phyloP scores from a whole-genome alignment of 1,140 invertebrate genomes.

The Cydia splendana region DNA sequence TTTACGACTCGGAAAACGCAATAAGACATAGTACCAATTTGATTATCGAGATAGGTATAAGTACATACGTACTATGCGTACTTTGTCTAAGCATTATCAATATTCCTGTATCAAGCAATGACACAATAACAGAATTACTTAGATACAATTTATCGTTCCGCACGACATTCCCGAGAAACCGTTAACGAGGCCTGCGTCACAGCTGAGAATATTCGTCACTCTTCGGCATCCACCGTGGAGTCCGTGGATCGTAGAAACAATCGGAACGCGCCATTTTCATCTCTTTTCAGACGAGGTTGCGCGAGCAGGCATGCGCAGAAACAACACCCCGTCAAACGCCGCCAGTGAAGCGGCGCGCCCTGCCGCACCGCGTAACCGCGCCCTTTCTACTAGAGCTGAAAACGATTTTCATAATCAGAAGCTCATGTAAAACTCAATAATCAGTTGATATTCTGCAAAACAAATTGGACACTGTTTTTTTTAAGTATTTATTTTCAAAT shows the following conservation, averaged over 20 bases:
- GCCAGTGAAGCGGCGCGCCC: slow-evolving; percentile 58
- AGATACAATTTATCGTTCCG: slow-evolving; percentile 67
- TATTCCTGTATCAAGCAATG: slow-evolving; percentile 46
- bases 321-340: slow-evolving; percentile 52
- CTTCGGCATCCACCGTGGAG: slow-evolving; percentile 52
- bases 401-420: slow-evolving; percentile 39
- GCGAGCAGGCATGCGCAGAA: slow-evolving; percentile 69
- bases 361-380: slow-evolving; percentile 57
- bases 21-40: not conserved
- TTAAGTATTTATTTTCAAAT: slow-evolving; percentile 5
- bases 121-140: slow-evolving; percentile 63
- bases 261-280: slow-evolving; percentile 52
- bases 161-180: slow-evolving; percentile 55
- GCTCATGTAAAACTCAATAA: not conserved
- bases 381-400: slow-evolving; percentile 37
- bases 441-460: not conserved
- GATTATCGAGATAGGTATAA: slow-evolving; percentile 24
- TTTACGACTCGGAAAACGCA: too few relatives aligned
- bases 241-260: slow-evolving; percentile 40
- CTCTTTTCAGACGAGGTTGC: slow-evolving; percentile 58
- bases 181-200: slow-evolving; percentile 60
- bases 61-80: slow-evolving; percentile 25
- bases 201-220: slow-evolving; percentile 52
- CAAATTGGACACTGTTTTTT: slow-evolving; percentile 5
- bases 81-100: slow-evolving; percentile 41